These are phyloP conservation scores for Thaumetopoea pityocampa DNA, from an alignment of 1,140 invertebrate genomes.

Conservation along the genomic window DNA sequence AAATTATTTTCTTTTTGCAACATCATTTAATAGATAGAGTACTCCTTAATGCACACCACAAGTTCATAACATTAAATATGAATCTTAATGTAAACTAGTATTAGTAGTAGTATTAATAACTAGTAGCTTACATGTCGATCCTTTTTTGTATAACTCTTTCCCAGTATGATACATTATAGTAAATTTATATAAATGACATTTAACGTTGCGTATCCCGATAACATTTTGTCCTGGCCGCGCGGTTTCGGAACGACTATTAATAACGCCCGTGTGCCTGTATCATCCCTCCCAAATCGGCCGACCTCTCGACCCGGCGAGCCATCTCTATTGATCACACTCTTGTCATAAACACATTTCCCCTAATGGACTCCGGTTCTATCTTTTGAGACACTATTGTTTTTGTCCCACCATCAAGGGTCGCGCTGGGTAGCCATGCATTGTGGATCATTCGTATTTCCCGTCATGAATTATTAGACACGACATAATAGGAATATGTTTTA, in stretches of 20 bases:
- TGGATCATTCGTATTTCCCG: slow-evolving; percentile 21
- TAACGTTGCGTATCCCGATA: slow-evolving; percentile 19
- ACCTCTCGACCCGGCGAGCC: slow-evolving; percentile 36
- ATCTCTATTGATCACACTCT: slow-evolving; percentile 60
- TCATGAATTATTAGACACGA: slow-evolving; percentile 19
- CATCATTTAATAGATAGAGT: too few relatives aligned
- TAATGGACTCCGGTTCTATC: slow-evolving; percentile 53
- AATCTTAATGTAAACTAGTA: too few relatives aligned
- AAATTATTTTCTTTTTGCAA: too few relatives aligned
- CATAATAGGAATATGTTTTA: not conserved
- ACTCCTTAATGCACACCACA: too few relatives aligned
- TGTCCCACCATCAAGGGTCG: slow-evolving; percentile 36
- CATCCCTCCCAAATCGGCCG: slow-evolving; percentile 29
- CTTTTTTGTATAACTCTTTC: too few relatives aligned
- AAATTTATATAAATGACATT: slow-evolving; percentile 31
- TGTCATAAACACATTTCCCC: slow-evolving; percentile 52
- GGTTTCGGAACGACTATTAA: slow-evolving; percentile 54
- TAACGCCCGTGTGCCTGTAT: slow-evolving; percentile 39
- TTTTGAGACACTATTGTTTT: slow-evolving; percentile 50
- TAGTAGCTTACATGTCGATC: too few relatives aligned
- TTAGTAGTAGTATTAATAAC: too few relatives aligned
- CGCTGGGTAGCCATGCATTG: slow-evolving; percentile 23
- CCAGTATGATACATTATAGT: too few relatives aligned
- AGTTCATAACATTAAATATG: too few relatives aligned
- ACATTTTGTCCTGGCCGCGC: slow-evolving; percentile 34